phyloP scores from a whole-genome alignment of 2,888 invertebrate genomes.

The Nemapogon koenigi region DNA sequence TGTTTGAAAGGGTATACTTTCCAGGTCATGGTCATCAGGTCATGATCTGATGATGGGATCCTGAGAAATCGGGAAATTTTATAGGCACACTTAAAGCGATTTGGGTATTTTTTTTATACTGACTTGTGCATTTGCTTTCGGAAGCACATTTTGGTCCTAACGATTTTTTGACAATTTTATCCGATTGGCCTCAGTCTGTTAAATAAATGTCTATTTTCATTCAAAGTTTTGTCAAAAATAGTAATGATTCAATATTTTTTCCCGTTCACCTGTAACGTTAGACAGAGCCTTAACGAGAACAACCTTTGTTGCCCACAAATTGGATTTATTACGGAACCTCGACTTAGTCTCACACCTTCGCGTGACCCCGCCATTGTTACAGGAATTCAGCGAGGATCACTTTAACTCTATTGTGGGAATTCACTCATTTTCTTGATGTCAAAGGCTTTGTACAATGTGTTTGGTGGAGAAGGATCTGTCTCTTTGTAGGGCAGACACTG shows the following conservation, averaged over 20 bases:
- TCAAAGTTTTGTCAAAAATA: neutral
- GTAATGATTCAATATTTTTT: neutral
- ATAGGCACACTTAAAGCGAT: no score
- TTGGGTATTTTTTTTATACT: no score
- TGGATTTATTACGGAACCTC: neutral
- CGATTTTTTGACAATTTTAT: no score
- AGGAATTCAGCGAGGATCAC: neutral
- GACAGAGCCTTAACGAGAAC: neutral
- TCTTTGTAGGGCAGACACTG: no score
- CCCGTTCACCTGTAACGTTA: neutral
- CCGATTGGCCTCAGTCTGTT: no score
- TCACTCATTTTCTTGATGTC: neutral
- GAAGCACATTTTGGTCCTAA: no score
- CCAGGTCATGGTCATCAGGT: no score
- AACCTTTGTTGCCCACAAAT: neutral
- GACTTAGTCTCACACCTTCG: neutral
- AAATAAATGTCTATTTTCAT: neutral
- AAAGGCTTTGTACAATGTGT: neutral
- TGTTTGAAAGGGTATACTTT: no score
- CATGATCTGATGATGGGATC: no score
- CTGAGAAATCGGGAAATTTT: no score
- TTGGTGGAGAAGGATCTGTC: neutral
- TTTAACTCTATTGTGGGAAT: constrained; percentile 1
- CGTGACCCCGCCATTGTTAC: neutral
- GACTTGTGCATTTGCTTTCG: no score